phyloP scores from a whole-genome alignment of 2,113 vertebrate species.

The Turdus rufiventris region DNA sequence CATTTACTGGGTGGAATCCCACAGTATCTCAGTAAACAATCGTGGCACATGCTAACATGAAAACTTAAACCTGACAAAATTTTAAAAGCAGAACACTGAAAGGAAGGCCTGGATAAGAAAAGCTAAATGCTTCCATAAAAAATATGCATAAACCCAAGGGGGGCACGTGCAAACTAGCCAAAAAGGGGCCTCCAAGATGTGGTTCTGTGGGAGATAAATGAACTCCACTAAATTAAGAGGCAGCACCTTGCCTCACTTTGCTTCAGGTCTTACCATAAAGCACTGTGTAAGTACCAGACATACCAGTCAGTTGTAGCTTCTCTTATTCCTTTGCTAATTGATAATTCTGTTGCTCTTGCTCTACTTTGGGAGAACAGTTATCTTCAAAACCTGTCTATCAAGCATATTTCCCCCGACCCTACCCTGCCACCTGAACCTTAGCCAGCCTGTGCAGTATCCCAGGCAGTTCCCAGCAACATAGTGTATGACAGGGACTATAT shows the following conservation, averaged over 20 bases:
- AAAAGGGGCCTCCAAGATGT: not conserved
- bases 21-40: not conserved
- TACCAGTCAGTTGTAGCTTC: not conserved
- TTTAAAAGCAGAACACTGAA: not conserved
- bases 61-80: not conserved
- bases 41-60: not conserved
- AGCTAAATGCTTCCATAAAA: not conserved
- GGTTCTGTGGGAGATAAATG: not conserved
- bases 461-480: not conserved
- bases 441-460: not conserved
- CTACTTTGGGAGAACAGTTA: not conserved
- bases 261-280: not conserved
- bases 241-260: not conserved
- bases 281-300: not conserved
- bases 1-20: not conserved
- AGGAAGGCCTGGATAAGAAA: not conserved
- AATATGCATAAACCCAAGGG: not conserved
- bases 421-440: not conserved
- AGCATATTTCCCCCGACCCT: not conserved
- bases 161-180: not conserved
- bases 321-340: not conserved
- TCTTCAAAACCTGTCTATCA: not conserved
- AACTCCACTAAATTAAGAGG: not conserved
- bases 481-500: not conserved
- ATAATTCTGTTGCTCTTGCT: not conserved